Conservation (phyloP, 1,140 invertebrate species). For the Lethrus apterus region DNA sequence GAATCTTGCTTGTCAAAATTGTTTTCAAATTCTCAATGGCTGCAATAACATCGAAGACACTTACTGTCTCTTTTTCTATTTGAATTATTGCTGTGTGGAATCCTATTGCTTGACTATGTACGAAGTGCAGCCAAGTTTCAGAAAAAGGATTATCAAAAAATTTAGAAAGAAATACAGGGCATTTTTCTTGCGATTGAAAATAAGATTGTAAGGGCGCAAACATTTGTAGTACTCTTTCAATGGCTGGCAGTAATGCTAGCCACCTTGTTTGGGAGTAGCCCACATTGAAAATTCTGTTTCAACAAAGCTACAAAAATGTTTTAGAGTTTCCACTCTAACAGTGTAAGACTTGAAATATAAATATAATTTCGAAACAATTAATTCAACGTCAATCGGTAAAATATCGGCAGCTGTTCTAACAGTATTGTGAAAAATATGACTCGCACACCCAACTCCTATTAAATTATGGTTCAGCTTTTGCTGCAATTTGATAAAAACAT, state of each 20-base stretch:
- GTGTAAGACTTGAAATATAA: constrained; percentile 12
- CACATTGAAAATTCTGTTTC: constrained; percentile 13
- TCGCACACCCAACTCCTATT: constrained; percentile 3
- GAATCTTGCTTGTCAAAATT: no score
- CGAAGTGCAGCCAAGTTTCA: no score
- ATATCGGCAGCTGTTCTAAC: constrained; percentile 7
- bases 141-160: no score
- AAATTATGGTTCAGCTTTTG: constrained; percentile 1
- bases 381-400: constrained; percentile 8
- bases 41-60: no score
- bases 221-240: constrained; percentile 22
- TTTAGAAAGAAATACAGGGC: constrained; percentile 12
- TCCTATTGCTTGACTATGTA: no score
- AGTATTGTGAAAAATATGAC: constrained; percentile 12
- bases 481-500: constrained; percentile 12
- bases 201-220: constrained; percentile 23
- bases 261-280: constrained; percentile 26
- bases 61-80: no score
- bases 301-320: constrained; percentile 13
- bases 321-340: constrained; percentile 6
- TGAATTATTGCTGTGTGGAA: no score
- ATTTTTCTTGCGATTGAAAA: constrained; percentile 23
- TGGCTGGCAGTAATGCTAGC: constrained; percentile 25
- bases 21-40: no score
- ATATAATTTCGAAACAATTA: constrained; percentile 9